These are phyloP conservation scores for Thinocorus orbignyianus DNA, from an alignment of 2,113 vertebrate genomes.

Conservation along the genomic window DNA sequence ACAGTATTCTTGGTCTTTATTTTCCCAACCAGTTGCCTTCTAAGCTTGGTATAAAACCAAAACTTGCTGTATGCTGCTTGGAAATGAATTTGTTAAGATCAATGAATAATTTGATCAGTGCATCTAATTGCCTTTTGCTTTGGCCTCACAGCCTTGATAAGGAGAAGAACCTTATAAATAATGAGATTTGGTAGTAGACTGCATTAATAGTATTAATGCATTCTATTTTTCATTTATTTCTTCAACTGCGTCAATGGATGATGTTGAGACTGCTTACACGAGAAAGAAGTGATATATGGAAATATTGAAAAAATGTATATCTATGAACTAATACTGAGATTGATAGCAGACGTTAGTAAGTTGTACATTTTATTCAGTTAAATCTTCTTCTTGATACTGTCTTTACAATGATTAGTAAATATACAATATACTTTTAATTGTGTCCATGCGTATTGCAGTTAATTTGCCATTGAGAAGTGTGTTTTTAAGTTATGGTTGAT, in stretches of 20 bases:
- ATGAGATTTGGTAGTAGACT: not conserved
- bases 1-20: not conserved
- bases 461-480: not conserved
- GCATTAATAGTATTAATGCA: not conserved
- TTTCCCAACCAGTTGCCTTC: not conserved
- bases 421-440: not conserved
- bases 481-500: not conserved
- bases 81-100: not conserved
- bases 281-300: not conserved
- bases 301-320: not conserved
- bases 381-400: not conserved
- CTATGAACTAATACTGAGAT: not conserved
- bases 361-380: not conserved
- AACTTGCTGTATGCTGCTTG: not conserved
- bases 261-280: not conserved
- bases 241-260: not conserved
- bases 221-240: not conserved
- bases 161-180: conserved; percentile 5
- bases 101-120: not conserved
- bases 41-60: not conserved
- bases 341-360: not conserved
- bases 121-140: not conserved
- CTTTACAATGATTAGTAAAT: not conserved
- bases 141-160: not conserved
- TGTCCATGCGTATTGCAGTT: not conserved